Evolutionary conservation across 2,113 vertebrate genomes (phyloP).

Genomic region (Myxocyprinus asiaticus): DNA sequence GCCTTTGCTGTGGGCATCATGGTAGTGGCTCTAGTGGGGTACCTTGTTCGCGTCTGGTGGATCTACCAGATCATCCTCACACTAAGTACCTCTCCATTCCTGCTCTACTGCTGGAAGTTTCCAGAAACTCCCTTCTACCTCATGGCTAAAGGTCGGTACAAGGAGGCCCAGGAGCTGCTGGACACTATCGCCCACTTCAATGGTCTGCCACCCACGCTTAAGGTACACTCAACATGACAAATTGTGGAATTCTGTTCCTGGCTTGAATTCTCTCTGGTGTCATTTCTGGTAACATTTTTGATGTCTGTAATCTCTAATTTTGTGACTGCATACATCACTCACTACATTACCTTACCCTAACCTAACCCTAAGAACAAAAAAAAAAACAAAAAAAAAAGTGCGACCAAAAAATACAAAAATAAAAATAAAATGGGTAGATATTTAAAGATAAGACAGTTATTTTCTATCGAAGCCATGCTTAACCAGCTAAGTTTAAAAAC

Average conservation of each 20-base stretch:
- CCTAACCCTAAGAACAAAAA: too few relatives aligned
- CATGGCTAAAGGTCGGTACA: conserved; percentile 79
- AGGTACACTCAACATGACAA: conserved; percentile 61
- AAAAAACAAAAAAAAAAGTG: too few relatives aligned
- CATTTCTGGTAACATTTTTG: too few relatives aligned
- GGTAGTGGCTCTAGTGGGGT: conserved; percentile 87
- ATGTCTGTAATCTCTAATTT: too few relatives aligned
- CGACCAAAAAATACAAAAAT: too few relatives aligned
- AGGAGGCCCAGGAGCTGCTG: conserved; percentile 82
- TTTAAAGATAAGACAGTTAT: too few relatives aligned
- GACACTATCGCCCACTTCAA: conserved; percentile 84
- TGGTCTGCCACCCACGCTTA: conserved; percentile 70
- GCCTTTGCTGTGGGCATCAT: conserved; percentile 89
- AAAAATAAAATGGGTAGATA: too few relatives aligned
- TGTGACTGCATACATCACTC: too few relatives aligned
- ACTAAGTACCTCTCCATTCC: conserved; percentile 82
- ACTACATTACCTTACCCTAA: too few relatives aligned
- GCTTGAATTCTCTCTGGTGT: too few relatives aligned
- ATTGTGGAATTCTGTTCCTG: neutral
- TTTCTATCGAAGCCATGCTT: too few relatives aligned
- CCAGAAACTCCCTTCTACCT: conserved; percentile 95
- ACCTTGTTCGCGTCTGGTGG: conserved; percentile 88
- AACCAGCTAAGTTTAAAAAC: too few relatives aligned
- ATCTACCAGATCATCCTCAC: conserved; percentile 90
- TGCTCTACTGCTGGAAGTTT: conserved; percentile 91